Evolutionary conservation across 1,140 invertebrate species (phyloP).

Genomic region (Drusus annulatus): DNA sequence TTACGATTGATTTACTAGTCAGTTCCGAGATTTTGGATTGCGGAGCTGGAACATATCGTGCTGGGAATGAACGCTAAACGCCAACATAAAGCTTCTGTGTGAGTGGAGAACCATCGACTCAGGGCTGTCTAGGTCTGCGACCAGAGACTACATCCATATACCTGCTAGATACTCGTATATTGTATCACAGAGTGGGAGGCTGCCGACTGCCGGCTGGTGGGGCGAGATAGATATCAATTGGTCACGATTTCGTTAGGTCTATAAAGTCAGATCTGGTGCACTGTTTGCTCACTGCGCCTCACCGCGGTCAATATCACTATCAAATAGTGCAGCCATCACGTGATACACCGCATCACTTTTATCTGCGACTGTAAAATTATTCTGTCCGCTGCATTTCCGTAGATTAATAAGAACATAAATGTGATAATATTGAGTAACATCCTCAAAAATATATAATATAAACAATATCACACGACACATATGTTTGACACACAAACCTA

Average conservation of each 20-base stretch:
- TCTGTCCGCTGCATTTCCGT: too few species aligned
- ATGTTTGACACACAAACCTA: too few species aligned
- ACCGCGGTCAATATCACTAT: background rate
- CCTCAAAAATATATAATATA: too few species aligned
- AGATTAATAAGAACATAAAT: too few species aligned
- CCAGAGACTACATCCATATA: too few species aligned
- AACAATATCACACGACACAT: too few species aligned
- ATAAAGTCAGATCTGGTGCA: background rate
- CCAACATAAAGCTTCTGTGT: slow-evolving; percentile 1
- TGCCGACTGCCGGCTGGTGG: background rate
- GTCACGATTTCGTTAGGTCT: slow-evolving; percentile 5
- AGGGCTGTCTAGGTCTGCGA: too few species aligned
- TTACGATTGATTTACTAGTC: slow-evolving; percentile 20
- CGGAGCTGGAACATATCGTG: background rate
- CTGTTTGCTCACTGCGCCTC: slow-evolving; percentile 4
- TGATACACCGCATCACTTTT: background rate
- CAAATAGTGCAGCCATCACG: background rate
- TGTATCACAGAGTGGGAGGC: too few species aligned
- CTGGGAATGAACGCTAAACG: background rate
- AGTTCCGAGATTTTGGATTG: background rate
- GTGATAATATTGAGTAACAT: too few species aligned
- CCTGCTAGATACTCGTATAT: too few species aligned
- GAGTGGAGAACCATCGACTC: background rate
- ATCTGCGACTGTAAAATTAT: background rate
- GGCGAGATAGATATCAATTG: background rate